Evolutionary conservation across 2,888 invertebrate species (phyloP), one percentile per base, ranked within the genome.

Genomic region (Polia nebulosa): DNA sequence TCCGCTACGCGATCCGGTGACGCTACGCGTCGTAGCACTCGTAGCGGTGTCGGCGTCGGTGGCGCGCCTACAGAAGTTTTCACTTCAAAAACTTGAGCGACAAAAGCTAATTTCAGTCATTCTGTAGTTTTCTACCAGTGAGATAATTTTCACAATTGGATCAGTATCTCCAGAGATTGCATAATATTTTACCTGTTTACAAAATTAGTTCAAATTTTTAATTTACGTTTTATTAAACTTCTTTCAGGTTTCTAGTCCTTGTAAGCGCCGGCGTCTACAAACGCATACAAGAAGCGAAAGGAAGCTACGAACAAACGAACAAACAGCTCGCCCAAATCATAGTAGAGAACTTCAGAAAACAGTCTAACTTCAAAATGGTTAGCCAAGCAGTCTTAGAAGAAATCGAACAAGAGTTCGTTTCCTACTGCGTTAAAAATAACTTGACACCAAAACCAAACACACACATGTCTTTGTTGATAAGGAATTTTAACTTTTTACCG

Each of bases 181-280:
- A n/a, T n/a, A n/a, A n/a, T n/a, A n/a, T n/a, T n/a, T n/a, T n/a
- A n/a, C n/a, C n/a, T n/a, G n/a, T n/a, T n/a, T n/a, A n/a, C n/a
- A n/a, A n/a, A n/a, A n/a, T n/a, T n/a, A n/a, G n/a, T n/a, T n/a
- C n/a, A n/a, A 5, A 41, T 6, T 8, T 2, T 25, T 4, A 56
- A 8, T 41, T 32, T 1, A 34, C 2, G 1, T 9, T 51, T n/a
- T 15, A 8, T 45, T 44, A 0, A 17, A 15, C 0, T 22, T 13
- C 17, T 69, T 61, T 1, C 89, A 96, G 97, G 87, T 99, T 99
- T 91, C 94, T 99, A 15, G 95, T 99, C 4, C 94, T 99, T 27
- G 98, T 99, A 96, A 98, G 98, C 8, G 97, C 98, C 56, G 98
- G 98, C 0, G 96, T 99, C 0, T 98, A 98, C 90, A 97, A 97